Conservation (phyloP, 2,113 vertebrate species). For the Platysternon megacephalum region DNA sequence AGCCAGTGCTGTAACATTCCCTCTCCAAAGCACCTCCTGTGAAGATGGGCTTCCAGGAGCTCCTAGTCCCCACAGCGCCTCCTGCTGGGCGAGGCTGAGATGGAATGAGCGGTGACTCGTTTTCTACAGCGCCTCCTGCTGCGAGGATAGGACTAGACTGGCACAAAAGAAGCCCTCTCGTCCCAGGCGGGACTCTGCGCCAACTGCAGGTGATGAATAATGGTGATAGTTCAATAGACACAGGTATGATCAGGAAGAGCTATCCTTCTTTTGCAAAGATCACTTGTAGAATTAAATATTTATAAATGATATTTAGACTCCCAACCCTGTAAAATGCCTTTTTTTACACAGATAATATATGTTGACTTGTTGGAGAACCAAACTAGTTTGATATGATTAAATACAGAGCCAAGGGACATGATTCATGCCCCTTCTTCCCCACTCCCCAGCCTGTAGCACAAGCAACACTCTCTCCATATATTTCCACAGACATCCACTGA, state of each 20-base stretch:
- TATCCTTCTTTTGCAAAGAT: slow-evolving; percentile 75
- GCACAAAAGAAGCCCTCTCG: slow-evolving; percentile 48
- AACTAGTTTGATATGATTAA: slow-evolving; percentile 73
- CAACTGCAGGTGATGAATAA: slow-evolving; percentile 74
- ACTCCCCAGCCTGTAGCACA: slow-evolving; percentile 19
- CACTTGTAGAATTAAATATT: slow-evolving; percentile 79
- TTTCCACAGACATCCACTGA: slow-evolving; percentile 3
- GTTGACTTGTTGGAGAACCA: slow-evolving; percentile 76
- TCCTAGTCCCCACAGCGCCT: background rate
- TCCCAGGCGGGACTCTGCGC: slow-evolving; percentile 34
- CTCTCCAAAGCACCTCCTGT: too few relatives aligned
- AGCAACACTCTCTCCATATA: background rate
- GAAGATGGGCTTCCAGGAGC: too few relatives aligned
- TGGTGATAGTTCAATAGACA: slow-evolving; percentile 75
- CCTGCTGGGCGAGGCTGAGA: fast-evolving
- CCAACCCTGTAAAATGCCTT: slow-evolving; percentile 65
- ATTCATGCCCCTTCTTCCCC: slow-evolving; percentile 62
- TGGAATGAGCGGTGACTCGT: background rate
- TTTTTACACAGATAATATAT: slow-evolving; percentile 77
- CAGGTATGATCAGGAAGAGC: slow-evolving; percentile 76
- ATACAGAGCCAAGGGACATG: slow-evolving; percentile 54
- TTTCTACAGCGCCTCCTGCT: background rate
- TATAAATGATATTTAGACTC: slow-evolving; percentile 80
- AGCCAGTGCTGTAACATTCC: background rate
- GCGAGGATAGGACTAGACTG: background rate